These are phyloP conservation scores for Zelostemma sp. DNA, from an alignment of 1,140 invertebrate species.

Conservation along the genomic window DNA sequence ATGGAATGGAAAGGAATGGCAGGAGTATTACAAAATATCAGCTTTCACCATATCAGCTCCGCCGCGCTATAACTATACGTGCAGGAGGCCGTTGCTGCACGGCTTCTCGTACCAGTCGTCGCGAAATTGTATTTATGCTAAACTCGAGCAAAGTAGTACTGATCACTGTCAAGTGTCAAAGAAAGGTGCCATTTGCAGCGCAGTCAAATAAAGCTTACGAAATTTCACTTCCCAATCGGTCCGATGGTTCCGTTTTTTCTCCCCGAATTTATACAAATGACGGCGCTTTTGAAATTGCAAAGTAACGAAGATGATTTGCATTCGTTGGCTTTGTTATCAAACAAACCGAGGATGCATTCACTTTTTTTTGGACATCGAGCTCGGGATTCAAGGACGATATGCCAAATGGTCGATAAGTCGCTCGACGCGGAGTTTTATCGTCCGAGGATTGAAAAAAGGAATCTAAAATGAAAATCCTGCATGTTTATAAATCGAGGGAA, in stretches of 20 bases:
- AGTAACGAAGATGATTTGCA: too few relatives aligned
- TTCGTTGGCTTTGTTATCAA: too few relatives aligned
- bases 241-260: background rate
- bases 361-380: too few relatives aligned
- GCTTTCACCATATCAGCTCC: constrained; percentile 69
- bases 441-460: too few relatives aligned
- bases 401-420: too few relatives aligned
- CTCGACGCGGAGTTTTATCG: too few relatives aligned
- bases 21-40: constrained; percentile 71
- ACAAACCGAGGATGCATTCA: too few relatives aligned
- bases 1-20: constrained; percentile 64
- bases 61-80: constrained; percentile 41
- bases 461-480: too few relatives aligned
- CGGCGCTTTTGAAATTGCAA: background rate
- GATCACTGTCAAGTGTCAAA: constrained; percentile 33
- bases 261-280: too few relatives aligned
- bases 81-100: constrained; percentile 17
- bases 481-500: too few relatives aligned
- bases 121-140: constrained; percentile 44
- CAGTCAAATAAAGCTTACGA: background rate
- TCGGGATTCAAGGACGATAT: too few relatives aligned
- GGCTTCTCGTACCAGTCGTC: constrained; percentile 29
- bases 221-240: background rate
- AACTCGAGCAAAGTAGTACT: constrained; percentile 33
- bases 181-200: constrained; percentile 30